Evolutionary conservation across 2,113 vertebrate genomes (phyloP), one percentile per base, ranked within the genome.

Genomic region (Psephotus haematonotus): DNA sequence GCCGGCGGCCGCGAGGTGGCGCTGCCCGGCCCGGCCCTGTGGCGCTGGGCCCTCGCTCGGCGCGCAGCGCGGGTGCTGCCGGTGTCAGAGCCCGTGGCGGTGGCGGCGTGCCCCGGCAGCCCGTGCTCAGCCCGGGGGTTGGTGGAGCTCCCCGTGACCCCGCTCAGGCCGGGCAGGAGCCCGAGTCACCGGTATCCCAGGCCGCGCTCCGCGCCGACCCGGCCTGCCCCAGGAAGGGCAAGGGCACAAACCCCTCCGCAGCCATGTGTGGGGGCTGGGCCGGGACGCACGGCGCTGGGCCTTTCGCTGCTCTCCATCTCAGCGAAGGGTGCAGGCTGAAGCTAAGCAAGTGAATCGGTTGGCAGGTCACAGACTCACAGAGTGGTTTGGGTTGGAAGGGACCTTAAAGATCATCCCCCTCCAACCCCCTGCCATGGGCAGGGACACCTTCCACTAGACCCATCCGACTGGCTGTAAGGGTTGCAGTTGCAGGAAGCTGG

Each of bases 201-300:
- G 33, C 19, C 10, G 55, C 55, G 31, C 55, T 57, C 31, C 13
- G 55, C 55, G 14, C 31, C 19, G 31, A n/a, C 55, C 55, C 19
- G 55, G 13, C 55, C 20, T n/a, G 55, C 20, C 13, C 2, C 20
- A 4, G 20, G 13, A 23, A 7, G 20, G 33, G 33, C 23, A 23
- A 7, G 20, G 33, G 33, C 23, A 35, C 20, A 23, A 23, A n/a
- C 4, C 20, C 7, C 9, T 16, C 46, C n/a, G 28, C 5, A 1
- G 37, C 12, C n/a, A 2, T 11, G 39, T 6, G 3, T 10, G 4
- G 41, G 9, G 49, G 49, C 71, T 12, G 60, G 28, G 3, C 39
- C 8, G 2, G 13, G 1, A 39, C 3, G 1, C 13, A 1, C 1
- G 2, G 10, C 35, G 25, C 39, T 8, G n/a, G 18, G 5, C 27